Base-by-base conservation (phyloP, 1,140 invertebrate genomes). In the Delia radicum region DNA sequence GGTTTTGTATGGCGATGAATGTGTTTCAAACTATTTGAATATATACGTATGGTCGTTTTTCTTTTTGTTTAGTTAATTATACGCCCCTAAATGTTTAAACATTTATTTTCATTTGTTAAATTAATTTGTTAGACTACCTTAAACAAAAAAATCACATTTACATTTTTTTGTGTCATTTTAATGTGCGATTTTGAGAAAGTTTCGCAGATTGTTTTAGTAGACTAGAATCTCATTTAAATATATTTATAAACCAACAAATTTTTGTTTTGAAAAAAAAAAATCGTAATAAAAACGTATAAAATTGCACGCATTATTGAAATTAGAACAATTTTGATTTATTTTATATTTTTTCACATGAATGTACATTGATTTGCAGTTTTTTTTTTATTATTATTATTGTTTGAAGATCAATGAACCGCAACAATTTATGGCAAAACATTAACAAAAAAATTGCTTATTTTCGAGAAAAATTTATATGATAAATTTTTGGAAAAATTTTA, bases 291-390 rank as follows among this genome's bases (percentile, higher is more conserved):
- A 42, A 33, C 10, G 31, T 42, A 42, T 42, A 42, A 55, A 55
- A 55, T 69, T 31, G 18, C 65, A 33, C 65, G 31, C n/a, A 27
- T 33, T 69, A 33, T 37, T 33, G 18, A 69, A 69, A 69, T 24
- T 69, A 8, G 65, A 69, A 10, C 65, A 69, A 69, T 15, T 69
- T 69, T 69, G 29, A 69, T 69, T 69, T 69, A 69, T 69, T 31
- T 69, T 69, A 10, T n/a, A n/a, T n/a, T n/a, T n/a, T n/a, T n/a
- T n/a, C 26, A 13, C 37, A 42, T 15, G 13, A 33, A 33, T 33
- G n/a, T 33, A 27, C 8, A 10, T 28, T 13, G 8, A 28, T 28
- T n/a, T n/a, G n/a, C n/a, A n/a, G n/a, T n/a, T 63, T 27, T 1
- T 24, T 63, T 63, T 27, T 8, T 10, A 63, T n/a, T 65, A 33